Evolutionary conservation across 2,888 invertebrate species (phyloP).

Genomic region (Osmoderma eremita): DNA sequence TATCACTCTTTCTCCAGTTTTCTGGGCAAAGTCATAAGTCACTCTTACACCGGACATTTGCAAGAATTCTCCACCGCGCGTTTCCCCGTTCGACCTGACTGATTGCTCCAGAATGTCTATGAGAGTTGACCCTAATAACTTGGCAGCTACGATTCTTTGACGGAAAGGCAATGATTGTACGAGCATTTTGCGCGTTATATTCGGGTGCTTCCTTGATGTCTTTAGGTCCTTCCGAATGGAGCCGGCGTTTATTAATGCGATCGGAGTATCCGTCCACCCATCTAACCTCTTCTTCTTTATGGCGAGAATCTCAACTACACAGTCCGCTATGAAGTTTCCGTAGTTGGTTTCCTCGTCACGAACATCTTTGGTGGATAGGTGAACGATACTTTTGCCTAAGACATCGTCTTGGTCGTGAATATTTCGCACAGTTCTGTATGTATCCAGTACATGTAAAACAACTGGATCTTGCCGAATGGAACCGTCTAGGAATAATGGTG

Average conservation of each 20-base stretch:
- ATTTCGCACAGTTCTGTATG: conserved; percentile 69
- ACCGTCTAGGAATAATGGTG: conserved; percentile 78
- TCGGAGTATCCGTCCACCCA: conserved; percentile 35
- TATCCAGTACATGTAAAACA: conserved; percentile 70
- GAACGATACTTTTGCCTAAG: conserved; percentile 44
- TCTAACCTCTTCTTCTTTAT: conserved; percentile 3
- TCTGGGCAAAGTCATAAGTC: conserved; percentile 72
- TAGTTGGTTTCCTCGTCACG: conserved; percentile 31
- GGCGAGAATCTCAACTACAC: conserved; percentile 24
- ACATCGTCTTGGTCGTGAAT: conserved; percentile 64
- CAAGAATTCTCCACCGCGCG: conserved; percentile 76
- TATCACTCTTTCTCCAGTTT: conserved; percentile 72
- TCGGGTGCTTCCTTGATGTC: conserved; percentile 43
- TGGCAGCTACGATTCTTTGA: conserved; percentile 73
- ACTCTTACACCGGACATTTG: conserved; percentile 83
- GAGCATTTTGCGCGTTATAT: conserved; percentile 78
- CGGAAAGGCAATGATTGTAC: conserved; percentile 81
- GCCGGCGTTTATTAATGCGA: conserved; percentile 35
- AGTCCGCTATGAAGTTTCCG: conserved; percentile 35
- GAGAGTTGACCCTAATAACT: conserved; percentile 74
- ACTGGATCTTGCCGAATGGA: conserved; percentile 74
- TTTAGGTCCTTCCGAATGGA: conserved; percentile 30
- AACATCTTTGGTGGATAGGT: conserved; percentile 42
- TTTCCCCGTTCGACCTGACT: conserved; percentile 59
- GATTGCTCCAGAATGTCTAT: conserved; percentile 62